Evolutionary conservation across 2,888 invertebrate genomes (phyloP).

Genomic region (Sepiola atlantica): DNA sequence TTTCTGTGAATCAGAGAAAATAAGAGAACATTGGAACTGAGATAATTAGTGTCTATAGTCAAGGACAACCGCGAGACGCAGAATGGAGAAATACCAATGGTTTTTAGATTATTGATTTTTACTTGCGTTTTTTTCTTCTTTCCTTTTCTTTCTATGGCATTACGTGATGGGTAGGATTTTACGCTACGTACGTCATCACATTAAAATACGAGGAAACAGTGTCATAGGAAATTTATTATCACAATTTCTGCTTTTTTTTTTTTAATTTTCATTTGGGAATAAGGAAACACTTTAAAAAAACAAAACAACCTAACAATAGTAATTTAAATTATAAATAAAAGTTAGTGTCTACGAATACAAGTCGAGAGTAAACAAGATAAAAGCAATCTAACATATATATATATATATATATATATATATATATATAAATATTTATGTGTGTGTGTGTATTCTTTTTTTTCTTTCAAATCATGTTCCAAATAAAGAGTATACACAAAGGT

Average conservation of each 20-base stretch:
- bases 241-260: neutral
- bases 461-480: too few species aligned
- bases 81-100: neutral
- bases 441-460: too few species aligned
- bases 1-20: neutral
- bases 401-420: too few species aligned
- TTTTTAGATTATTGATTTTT: neutral
- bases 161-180: neutral
- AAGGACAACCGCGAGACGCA: neutral
- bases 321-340: neutral
- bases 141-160: neutral
- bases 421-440: too few species aligned
- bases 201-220: neutral
- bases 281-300: neutral
- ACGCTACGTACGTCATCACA: neutral
- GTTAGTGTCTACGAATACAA: neutral
- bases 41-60: conserved; percentile 34
- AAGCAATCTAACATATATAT: neutral
- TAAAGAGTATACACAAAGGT: too few species aligned
- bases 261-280: neutral
- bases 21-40: neutral
- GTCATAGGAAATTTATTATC: neutral
- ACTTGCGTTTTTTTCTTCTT: too few species aligned
- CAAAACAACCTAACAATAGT: neutral
- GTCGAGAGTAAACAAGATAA: neutral